Conservation (phyloP, 2,797 vertebrate genomes). For the Lagorchestes hirsutus region DNA sequence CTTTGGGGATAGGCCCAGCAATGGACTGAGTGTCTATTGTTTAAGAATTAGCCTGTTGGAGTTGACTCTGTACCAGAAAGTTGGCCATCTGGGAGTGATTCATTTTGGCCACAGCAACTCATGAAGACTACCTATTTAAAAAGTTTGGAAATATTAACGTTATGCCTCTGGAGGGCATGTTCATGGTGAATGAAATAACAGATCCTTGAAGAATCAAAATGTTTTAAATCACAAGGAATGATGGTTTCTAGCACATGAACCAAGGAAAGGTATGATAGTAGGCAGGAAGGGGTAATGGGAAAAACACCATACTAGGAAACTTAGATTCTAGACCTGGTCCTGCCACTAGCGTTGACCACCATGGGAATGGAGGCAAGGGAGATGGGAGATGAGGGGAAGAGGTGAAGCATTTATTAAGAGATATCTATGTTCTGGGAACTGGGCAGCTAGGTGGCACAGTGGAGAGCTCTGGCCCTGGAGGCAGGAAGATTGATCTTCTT, state of each 20-base stretch:
- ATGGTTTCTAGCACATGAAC: background rate
- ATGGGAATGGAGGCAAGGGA: background rate
- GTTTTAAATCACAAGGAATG: background rate
- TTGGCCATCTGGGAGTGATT: background rate
- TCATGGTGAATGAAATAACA: background rate
- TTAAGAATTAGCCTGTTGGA: background rate
- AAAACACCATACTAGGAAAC: background rate
- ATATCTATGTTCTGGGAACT: background rate
- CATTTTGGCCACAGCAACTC: background rate
- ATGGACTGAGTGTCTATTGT: background rate
- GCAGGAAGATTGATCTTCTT: background rate
- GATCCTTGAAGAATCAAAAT: background rate
- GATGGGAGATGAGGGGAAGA: background rate
- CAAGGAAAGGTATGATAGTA: background rate
- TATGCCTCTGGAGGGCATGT: background rate
- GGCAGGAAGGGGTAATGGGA: too few species aligned
- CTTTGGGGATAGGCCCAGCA: background rate
- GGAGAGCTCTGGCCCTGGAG: background rate
- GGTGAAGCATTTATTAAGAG: too few species aligned
- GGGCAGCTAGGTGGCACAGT: background rate
- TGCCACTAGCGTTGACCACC: too few species aligned
- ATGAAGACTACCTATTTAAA: background rate
- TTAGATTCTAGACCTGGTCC: background rate
- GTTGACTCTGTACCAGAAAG: background rate
- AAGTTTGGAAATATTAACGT: background rate